Evolutionary conservation across 1,140 invertebrate genomes (phyloP).

Genomic region (Drosophila parvula): DNA sequence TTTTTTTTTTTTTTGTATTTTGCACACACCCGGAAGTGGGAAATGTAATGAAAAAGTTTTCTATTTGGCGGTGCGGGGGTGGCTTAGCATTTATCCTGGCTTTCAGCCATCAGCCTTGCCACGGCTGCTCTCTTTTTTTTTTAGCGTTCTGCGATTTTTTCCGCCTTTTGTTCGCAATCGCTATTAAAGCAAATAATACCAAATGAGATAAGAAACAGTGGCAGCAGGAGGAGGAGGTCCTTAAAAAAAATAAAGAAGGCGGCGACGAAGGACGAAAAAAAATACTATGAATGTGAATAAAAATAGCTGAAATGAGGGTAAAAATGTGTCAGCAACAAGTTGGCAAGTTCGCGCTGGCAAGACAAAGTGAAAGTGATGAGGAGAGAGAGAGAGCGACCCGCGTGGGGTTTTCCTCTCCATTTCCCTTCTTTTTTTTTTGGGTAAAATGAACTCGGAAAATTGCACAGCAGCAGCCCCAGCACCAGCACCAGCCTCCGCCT

Average conservation of each 20-base stretch:
- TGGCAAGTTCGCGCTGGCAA: constrained; percentile 70
- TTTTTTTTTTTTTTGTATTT: background rate
- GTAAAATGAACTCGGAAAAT: constrained; percentile 71
- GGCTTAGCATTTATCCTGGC: constrained; percentile 26
- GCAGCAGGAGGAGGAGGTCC: background rate
- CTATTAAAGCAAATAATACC: constrained; percentile 79
- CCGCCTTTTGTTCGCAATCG: constrained; percentile 41
- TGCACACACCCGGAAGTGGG: constrained; percentile 58
- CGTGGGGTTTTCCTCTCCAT: background rate
- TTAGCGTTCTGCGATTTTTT: constrained; percentile 4
- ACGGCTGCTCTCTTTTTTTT: background rate
- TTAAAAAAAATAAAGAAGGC: background rate
- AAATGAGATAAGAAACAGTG: constrained; percentile 72
- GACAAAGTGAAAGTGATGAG: constrained; percentile 69
- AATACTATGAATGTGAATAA: constrained; percentile 18
- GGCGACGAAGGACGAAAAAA: background rate
- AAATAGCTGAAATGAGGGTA: constrained; percentile 20
- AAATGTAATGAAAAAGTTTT: constrained; percentile 82
- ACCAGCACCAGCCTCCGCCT: background rate
- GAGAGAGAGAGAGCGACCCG: background rate
- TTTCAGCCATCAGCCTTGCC: background rate
- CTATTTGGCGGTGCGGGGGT: constrained; percentile 44
- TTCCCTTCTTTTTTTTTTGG: background rate
- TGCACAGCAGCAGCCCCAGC: constrained; percentile 42
- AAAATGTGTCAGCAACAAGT: constrained; percentile 69